Evolutionary conservation across 35 echinoderm and acorn worm species (phyloP).

Genomic region (Ophiothrix spiculata): DNA sequence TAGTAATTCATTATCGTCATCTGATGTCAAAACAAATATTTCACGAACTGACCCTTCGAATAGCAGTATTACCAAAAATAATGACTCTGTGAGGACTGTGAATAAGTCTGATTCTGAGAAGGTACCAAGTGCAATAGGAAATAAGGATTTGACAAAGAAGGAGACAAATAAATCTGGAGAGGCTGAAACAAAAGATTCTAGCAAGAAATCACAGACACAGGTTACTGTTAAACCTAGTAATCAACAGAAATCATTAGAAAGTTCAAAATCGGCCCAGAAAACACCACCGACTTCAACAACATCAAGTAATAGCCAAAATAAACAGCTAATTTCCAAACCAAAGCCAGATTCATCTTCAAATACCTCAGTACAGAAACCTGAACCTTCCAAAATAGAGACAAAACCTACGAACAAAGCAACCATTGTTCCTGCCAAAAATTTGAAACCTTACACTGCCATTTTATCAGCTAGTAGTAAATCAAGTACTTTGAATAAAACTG

Average conservation of each 20-base stretch:
- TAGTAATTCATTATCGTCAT: too few species aligned
- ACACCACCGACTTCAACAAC: background rate
- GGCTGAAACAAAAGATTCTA: background rate
- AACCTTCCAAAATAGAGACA: too few species aligned
- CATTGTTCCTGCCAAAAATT: too few species aligned
- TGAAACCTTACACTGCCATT: too few species aligned
- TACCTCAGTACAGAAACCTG: background rate
- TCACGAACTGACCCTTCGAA: too few species aligned
- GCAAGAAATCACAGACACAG: background rate
- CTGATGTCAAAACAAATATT: too few species aligned
- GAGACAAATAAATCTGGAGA: background rate
- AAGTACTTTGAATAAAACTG: background rate
- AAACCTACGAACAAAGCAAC: too few species aligned
- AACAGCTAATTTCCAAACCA: background rate
- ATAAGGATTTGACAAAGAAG: too few species aligned
- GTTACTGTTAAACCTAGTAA: background rate
- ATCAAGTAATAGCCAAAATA: background rate
- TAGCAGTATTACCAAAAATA: too few species aligned
- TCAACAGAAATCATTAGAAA: too few species aligned
- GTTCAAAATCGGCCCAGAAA: background rate
- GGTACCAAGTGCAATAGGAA: background rate
- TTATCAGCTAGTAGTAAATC: too few species aligned
- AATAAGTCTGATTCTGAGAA: background rate
- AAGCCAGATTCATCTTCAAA: background rate
- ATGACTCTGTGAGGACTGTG: too few species aligned